Evolutionary conservation across 2,797 vertebrate species (phyloP).

Genomic region (Pachyuromys duprasi): DNA sequence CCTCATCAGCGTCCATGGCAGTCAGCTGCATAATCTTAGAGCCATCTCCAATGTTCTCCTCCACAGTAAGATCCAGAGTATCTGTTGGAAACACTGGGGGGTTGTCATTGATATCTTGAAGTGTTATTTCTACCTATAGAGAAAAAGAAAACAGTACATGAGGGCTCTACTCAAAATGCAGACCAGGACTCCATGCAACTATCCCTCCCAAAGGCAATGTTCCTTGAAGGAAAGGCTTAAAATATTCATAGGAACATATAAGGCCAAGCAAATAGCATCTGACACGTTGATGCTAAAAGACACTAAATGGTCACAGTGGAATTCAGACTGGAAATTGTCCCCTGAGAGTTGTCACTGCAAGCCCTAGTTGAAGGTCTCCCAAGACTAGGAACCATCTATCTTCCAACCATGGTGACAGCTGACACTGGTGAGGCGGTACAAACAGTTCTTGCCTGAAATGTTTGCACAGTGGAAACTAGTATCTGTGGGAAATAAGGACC

Average conservation of each 20-base stretch:
- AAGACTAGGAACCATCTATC: conserved; percentile 79
- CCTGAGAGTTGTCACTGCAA: conserved; percentile 86
- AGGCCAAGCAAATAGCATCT: conserved; percentile 81
- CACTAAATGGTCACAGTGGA: conserved; percentile 78
- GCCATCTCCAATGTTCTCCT: conserved; percentile 97
- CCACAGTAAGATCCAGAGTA: conserved; percentile 95
- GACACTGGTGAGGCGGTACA: conserved; percentile 88
- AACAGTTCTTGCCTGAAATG: conserved; percentile 87
- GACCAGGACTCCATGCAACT: conserved; percentile 43
- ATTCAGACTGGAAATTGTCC: conserved; percentile 85
- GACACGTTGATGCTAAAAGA: conserved; percentile 82
- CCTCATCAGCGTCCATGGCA: conserved; percentile 98
- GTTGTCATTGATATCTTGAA: conserved; percentile 99
- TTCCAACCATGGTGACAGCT: conserved; percentile 86
- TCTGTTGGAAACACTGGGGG: conserved; percentile 97
- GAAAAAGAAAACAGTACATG: conserved; percentile 56
- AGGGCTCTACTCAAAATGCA: not conserved
- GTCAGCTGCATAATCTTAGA: conserved; percentile 98
- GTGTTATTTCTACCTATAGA: conserved; percentile 97
- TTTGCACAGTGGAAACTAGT: conserved; percentile 83
- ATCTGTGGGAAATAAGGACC: conserved; percentile 74
- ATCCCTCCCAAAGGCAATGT: conserved; percentile 49
- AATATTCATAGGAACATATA: conserved; percentile 73
- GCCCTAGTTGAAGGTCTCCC: conserved; percentile 87
- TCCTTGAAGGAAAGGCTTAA: conserved; percentile 59